These are phyloP conservation scores for Nasua narica DNA, from an alignment of 2,797 vertebrate species.

Conservation along the genomic window DNA sequence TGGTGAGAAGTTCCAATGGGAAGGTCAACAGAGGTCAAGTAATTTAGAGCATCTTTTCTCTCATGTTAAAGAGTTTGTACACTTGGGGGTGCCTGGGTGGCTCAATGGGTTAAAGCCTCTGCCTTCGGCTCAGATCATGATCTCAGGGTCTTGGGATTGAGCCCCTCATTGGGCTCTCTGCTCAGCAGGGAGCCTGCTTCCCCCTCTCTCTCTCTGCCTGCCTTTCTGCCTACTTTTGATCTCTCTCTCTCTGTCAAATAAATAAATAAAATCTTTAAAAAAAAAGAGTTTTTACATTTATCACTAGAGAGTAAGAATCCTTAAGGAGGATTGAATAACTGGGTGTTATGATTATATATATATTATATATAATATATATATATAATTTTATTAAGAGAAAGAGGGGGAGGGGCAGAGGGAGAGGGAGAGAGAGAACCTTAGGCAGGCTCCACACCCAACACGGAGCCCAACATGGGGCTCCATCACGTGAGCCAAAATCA, in stretches of 20 bases:
- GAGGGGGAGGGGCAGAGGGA: neutral
- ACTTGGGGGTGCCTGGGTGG: too few species aligned
- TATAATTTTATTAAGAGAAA: neutral
- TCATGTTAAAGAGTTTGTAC: neutral
- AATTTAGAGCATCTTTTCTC: neutral
- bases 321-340: neutral
- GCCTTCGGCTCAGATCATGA: too few species aligned
- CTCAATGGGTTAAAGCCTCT: too few species aligned
- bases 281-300: neutral
- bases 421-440: neutral
- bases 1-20: neutral
- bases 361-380: too few species aligned
- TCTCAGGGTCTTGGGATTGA: too few species aligned
- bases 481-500: neutral
- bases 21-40: neutral
- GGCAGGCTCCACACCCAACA: neutral
- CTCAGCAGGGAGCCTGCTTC: too few species aligned
- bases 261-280: too few species aligned
- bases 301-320: neutral
- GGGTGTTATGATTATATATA: neutral
- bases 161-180: too few species aligned
- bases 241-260: too few species aligned
- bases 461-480: neutral
- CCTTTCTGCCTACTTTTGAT: too few species aligned
- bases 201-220: too few species aligned